phyloP scores from a whole-genome alignment of 1,140 invertebrate species.

The Drosophila ambigua region DNA sequence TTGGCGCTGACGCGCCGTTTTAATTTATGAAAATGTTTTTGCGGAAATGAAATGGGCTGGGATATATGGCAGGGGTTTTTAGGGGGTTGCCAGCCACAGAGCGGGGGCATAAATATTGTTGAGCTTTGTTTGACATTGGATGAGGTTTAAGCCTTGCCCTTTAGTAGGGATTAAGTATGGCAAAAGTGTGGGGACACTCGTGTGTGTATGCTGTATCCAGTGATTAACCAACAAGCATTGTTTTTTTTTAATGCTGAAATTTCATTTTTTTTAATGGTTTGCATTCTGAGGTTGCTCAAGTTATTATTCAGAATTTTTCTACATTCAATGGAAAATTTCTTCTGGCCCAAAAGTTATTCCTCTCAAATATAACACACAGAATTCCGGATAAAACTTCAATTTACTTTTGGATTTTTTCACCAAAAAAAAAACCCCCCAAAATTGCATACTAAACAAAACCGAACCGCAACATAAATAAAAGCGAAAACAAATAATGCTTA shows the following conservation, averaged over 20 bases:
- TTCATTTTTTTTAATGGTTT: no score
- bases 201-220: no score
- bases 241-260: no score
- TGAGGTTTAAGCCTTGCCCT: background rate
- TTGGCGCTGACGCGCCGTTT: slow-evolving; percentile 64
- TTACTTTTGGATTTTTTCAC: slow-evolving; percentile 24
- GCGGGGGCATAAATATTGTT: slow-evolving; percentile 16
- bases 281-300: no score
- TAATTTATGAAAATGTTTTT: slow-evolving; percentile 76
- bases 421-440: slow-evolving; percentile 28
- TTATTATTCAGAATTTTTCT: no score
- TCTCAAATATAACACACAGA: background rate
- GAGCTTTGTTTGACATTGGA: slow-evolving; percentile 29
- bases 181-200: no score
- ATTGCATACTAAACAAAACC: slow-evolving; percentile 67
- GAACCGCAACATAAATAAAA: slow-evolving; percentile 73
- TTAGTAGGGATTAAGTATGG: slow-evolving; percentile 8
- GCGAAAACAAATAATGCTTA: slow-evolving; percentile 77
- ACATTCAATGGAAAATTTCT: no score
- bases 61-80: slow-evolving; percentile 2
- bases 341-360: background rate
- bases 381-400: background rate
- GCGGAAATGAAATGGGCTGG: slow-evolving; percentile 16
- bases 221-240: no score
- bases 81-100: background rate